Evolutionary conservation across 2,888 invertebrate species (phyloP).

Genomic region (Octodonta nipae): DNA sequence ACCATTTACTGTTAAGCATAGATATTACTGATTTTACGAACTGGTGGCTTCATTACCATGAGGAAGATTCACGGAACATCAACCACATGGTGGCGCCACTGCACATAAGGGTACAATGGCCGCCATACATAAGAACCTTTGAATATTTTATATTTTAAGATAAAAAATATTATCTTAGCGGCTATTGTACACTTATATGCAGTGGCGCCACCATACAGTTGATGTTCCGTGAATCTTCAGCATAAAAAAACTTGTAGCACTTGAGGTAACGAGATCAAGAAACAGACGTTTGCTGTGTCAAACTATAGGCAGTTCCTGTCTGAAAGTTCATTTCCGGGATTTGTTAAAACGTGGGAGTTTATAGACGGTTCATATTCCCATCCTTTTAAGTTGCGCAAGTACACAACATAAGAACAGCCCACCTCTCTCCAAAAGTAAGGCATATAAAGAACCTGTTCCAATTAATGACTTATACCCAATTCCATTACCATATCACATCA

Average conservation of each 20-base stretch:
- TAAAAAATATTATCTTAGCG: no score
- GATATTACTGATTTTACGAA: constrained; percentile 6
- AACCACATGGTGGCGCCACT: no score
- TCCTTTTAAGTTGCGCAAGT: not conserved
- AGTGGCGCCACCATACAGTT: no score
- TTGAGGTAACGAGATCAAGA: not conserved
- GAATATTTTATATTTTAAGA: no score
- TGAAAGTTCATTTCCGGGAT: not conserved
- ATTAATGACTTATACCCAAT: constrained; percentile 12
- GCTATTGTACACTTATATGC: no score
- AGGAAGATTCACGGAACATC: no score
- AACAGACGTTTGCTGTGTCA: not conserved
- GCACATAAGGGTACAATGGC: no score
- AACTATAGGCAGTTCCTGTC: constrained; percentile 2
- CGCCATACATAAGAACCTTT: no score
- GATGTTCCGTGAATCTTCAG: no score
- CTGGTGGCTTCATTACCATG: constrained; percentile 7
- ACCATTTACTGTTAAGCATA: constrained; percentile 10
- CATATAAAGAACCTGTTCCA: constrained; percentile 8
- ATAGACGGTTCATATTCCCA: not conserved
- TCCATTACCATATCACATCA: constrained; percentile 10
- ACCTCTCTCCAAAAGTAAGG: constrained; percentile 2
- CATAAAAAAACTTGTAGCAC: not conserved
- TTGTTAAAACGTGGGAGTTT: not conserved
- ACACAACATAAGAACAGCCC: constrained; percentile 1